Conservation (phyloP, 2,797 vertebrate genomes). For the Myiotriccus ornatus region DNA sequence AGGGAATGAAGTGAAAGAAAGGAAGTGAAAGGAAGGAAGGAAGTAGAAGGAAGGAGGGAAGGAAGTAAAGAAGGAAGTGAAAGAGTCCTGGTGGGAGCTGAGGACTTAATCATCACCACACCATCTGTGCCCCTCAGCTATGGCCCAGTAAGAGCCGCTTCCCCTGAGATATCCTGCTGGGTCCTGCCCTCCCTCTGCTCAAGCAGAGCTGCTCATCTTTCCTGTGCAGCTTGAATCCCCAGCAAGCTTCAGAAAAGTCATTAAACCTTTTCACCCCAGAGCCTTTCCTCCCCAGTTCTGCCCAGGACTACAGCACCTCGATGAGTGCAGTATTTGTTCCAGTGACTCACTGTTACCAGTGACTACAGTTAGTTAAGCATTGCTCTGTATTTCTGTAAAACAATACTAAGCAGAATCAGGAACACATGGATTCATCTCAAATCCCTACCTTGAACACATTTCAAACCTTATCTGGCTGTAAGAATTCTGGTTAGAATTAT, state of each 20-base stretch:
- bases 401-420: background rate
- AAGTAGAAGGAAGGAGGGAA: background rate
- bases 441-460: background rate
- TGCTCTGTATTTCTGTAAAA: background rate
- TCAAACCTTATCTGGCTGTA: background rate
- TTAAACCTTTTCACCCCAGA: background rate
- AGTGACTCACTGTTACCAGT: background rate
- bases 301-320: background rate
- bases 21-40: no score
- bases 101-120: background rate
- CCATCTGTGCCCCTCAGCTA: background rate
- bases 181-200: background rate
- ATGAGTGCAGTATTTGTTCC: background rate
- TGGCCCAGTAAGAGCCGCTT: background rate
- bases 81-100: background rate
- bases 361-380: background rate
- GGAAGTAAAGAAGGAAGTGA: background rate
- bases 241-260: background rate
- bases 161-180: background rate
- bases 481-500: constrained; percentile 3
- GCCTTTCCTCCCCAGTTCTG: background rate
- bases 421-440: background rate
- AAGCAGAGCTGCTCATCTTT: background rate
- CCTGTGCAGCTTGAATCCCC: background rate
- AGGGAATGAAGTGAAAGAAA: background rate